phyloP scores from a whole-genome alignment of 53 echinoderm and acorn worm species.

The Crossaster papposus region DNA sequence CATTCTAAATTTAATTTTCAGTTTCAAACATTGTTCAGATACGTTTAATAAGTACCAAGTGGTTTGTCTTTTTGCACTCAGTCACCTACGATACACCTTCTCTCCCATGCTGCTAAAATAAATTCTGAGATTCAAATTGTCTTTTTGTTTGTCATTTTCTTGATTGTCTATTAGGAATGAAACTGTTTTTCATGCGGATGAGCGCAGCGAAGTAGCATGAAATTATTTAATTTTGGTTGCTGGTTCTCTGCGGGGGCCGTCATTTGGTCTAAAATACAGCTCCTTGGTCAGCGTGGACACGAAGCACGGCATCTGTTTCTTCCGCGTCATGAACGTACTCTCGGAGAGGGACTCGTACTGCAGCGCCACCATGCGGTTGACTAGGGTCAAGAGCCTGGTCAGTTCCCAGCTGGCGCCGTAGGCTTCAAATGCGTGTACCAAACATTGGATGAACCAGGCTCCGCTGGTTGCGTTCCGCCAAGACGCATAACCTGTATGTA shows the following conservation, averaged over 20 bases:
- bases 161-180: no score
- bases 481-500: constrained; percentile 60
- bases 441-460: constrained; percentile 74
- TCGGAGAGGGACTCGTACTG: constrained; percentile 43
- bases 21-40: no score
- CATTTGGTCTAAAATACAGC: constrained; percentile 54
- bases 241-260: not conserved
- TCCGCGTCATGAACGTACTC: constrained; percentile 43
- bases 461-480: constrained; percentile 60
- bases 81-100: no score
- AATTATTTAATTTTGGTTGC: not conserved
- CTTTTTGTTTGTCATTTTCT: no score
- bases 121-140: no score
- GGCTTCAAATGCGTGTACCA: constrained; percentile 45
- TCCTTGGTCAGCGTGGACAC: constrained; percentile 74
- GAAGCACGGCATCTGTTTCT: constrained; percentile 78
- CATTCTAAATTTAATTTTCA: no score
- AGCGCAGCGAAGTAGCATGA: no score
- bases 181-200: no score
- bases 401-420: constrained; percentile 58
- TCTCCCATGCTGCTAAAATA: no score
- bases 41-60: no score
- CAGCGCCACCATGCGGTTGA: constrained; percentile 71
- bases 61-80: no score
- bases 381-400: constrained; percentile 56